Evolutionary conservation across 2,113 vertebrate genomes (phyloP).

Genomic region (Polypterus senegalus): DNA sequence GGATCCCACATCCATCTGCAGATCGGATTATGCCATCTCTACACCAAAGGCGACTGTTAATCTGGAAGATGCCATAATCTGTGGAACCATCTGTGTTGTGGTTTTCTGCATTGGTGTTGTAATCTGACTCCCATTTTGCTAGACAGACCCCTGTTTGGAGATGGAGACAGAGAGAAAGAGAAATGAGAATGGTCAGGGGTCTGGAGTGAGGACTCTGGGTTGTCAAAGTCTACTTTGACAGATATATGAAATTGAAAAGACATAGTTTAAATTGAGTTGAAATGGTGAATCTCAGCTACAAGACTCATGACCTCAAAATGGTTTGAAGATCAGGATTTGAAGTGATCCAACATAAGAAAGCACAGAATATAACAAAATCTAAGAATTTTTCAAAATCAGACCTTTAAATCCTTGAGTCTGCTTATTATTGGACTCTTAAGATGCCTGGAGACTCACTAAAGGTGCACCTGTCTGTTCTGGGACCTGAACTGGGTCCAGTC

Average conservation of each 20-base stretch:
- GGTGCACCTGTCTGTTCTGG: not conserved
- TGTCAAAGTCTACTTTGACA: not conserved
- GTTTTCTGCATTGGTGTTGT: conserved; percentile 35
- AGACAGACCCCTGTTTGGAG: conserved; percentile 41
- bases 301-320: too few species aligned
- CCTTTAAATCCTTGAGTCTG: not conserved
- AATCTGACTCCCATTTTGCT: conserved; percentile 35
- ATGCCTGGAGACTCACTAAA: not conserved
- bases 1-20: conserved; percentile 14
- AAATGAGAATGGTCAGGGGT: not conserved
- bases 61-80: conserved; percentile 29
- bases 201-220: not conserved
- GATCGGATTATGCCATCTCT: not conserved
- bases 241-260: not conserved
- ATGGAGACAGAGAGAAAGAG: not conserved
- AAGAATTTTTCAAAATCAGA: not conserved
- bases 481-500: not conserved
- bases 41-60: conserved; percentile 40
- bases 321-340: too few species aligned
- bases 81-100: conserved; percentile 15
- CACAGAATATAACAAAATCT: too few species aligned
- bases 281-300: too few species aligned
- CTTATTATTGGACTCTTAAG: not conserved
- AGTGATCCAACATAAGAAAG: too few species aligned
- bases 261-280: too few species aligned